Conservation (phyloP, 2,113 vertebrate genomes). For the Pterocles gutturalis region DNA sequence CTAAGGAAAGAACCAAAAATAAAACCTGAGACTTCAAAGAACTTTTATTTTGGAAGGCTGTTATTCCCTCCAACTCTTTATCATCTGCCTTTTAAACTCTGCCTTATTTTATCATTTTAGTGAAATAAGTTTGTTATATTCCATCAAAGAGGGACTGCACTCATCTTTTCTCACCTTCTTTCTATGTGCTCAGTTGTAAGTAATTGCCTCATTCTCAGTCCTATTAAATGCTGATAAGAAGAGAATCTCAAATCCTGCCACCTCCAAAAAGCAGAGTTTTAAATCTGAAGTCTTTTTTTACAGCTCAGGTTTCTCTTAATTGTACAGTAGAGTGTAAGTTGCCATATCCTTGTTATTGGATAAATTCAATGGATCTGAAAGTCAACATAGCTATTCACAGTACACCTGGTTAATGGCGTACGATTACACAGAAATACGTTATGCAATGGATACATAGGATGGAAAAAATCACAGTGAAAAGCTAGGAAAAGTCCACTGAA, state of each 20-base stretch:
- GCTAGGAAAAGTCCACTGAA: background rate
- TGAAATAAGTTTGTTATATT: background rate
- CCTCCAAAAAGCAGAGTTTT: background rate
- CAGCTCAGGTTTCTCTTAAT: background rate
- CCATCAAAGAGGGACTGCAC: background rate
- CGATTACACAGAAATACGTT: background rate
- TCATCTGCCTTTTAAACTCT: background rate
- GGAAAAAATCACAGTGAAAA: background rate
- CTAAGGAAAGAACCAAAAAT: background rate
- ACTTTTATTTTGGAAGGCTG: background rate
- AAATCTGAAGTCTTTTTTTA: background rate
- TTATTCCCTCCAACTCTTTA: background rate
- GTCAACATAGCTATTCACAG: background rate
- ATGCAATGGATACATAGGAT: background rate
- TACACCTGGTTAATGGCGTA: background rate
- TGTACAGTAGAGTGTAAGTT: accelerated
- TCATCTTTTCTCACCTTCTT: background rate
- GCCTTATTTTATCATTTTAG: background rate
- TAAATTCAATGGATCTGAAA: background rate
- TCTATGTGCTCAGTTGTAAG: background rate
- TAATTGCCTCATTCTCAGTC: background rate
- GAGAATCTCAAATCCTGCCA: background rate
- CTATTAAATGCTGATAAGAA: background rate
- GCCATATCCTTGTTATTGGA: background rate
- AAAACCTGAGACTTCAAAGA: background rate